phyloP scores from a whole-genome alignment of 2,888 invertebrate genomes.

The Hemicrepidius hirtus region DNA sequence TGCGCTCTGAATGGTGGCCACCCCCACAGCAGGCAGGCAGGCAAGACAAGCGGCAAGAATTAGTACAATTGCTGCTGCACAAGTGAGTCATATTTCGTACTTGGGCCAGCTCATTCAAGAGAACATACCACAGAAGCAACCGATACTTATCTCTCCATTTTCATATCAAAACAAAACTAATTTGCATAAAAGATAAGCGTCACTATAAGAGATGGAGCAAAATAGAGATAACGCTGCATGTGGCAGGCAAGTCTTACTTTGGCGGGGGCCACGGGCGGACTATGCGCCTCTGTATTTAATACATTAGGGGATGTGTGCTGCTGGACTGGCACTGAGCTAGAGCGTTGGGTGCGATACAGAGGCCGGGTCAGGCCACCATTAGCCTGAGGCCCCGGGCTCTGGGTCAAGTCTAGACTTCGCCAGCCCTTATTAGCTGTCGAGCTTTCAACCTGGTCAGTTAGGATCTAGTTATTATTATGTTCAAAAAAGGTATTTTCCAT shows the following conservation, averaged over 20 bases:
- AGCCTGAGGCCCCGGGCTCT: conserved; percentile 66
- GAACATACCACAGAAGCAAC: conserved; percentile 58
- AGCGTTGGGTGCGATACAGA: conserved; percentile 78
- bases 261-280: conserved; percentile 66
- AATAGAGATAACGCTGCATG: conserved; percentile 53
- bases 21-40: conserved; percentile 67
- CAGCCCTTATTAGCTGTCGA: conserved; percentile 72
- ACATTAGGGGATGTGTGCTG: conserved; percentile 62
- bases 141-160: conserved; percentile 51
- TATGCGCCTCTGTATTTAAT: conserved; percentile 58
- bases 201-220: conserved; percentile 52
- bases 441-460: conserved; percentile 68
- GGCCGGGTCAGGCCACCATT: conserved; percentile 71
- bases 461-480: conserved; percentile 54
- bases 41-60: conserved; percentile 69
- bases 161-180: conserved; percentile 49
- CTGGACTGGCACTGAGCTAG: conserved; percentile 77
- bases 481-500: conserved; percentile 37
- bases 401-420: conserved; percentile 74
- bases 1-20: conserved; percentile 74
- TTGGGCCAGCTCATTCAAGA: conserved; percentile 60
- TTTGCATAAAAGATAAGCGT: conserved; percentile 51
- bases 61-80: conserved; percentile 65
- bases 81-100: conserved; percentile 66
- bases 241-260: conserved; percentile 68